Base-by-base conservation (phyloP, 2,888 invertebrate species). In the Hoplodrina blanda region DNA sequence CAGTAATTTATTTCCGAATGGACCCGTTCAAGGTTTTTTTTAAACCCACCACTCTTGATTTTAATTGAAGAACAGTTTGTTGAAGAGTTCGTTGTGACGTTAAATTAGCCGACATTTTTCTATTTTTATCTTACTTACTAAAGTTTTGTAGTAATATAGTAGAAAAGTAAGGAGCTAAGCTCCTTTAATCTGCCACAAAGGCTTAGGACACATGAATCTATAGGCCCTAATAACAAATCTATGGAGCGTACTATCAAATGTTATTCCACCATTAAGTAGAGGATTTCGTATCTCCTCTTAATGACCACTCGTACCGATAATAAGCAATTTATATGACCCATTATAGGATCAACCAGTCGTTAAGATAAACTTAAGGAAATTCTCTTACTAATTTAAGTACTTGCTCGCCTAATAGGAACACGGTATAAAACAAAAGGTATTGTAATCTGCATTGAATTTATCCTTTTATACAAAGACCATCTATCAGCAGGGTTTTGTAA, bases 291-390 rank as follows among this genome's bases (percentile, higher is more conserved):
- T 85, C 88, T 88, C 84, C 74, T 80, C 88, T 76, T 90, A 91
- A 91, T 89, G 89, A 87, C 85, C 86, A 83, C 82, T 87, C 77
- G 81, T 78, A 77, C 87, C 86, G 90, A 91, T 91, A 92, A 91
- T 91, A 91, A 91, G 91, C 90, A 92, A 94, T 93, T 93, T 93
- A 93, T 92, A 91, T 91, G 89, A 91, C 84, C 92, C 92, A 92
- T 93, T 93, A 91, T 82, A 86, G 90, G 88, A 91, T 91, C 91
- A 91, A 88, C 87, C 86, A 88, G 88, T 87, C 91, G 88, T 93
- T 92, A 90, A 93, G 93, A 93, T 93, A 91, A 93, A 89, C 87
- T 84, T 81, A 82, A 88, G 88, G 88, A 87, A 89, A 87, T 87
- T 89, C 86, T 82, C 78, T 73, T 76, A 81, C 83, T 87, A 87